These are phyloP conservation scores for Apogon talboti DNA, from an alignment of 2,797 vertebrate genomes.

Conservation along the genomic window DNA sequence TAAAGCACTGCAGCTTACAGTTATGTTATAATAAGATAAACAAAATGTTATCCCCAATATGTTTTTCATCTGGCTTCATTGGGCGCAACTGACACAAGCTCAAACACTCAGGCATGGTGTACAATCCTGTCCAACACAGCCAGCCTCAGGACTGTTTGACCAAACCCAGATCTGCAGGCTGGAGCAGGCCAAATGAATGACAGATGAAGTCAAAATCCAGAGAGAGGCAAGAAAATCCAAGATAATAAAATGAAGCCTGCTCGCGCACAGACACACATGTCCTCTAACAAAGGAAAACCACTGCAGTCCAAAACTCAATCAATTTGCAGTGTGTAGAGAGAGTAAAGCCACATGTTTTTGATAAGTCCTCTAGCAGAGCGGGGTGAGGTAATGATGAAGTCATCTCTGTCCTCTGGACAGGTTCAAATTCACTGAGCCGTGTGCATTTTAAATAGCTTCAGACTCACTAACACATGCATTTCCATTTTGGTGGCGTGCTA, in stretches of 20 bases:
- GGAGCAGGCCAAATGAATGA: constrained; percentile 51
- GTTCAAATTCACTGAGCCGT: constrained; percentile 72
- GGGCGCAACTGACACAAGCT: constrained; percentile 28
- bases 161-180: constrained; percentile 40
- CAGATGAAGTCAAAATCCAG: constrained; percentile 68
- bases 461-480: constrained; percentile 15
- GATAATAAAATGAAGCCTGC: constrained; percentile 66
- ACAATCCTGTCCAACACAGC: constrained; percentile 20
- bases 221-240: constrained; percentile 65
- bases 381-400: constrained; percentile 84
- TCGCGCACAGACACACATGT: constrained; percentile 50
- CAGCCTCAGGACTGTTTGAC: constrained; percentile 31
- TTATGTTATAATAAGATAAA: constrained; percentile 3
- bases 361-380: constrained; percentile 77
- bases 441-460: constrained; percentile 50
- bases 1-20: neutral
- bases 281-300: constrained; percentile 69
- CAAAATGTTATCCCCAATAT: constrained; percentile 10
- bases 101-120: neutral
- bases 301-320: constrained; percentile 67
- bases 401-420: constrained; percentile 80
- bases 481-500: neutral
- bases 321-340: constrained; percentile 58
- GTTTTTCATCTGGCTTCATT: constrained; percentile 32
- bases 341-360: constrained; percentile 79